Evolutionary conservation across 64 coral and sea anemone genomes (phyloP).

Genomic region (Montipora capricornis): DNA sequence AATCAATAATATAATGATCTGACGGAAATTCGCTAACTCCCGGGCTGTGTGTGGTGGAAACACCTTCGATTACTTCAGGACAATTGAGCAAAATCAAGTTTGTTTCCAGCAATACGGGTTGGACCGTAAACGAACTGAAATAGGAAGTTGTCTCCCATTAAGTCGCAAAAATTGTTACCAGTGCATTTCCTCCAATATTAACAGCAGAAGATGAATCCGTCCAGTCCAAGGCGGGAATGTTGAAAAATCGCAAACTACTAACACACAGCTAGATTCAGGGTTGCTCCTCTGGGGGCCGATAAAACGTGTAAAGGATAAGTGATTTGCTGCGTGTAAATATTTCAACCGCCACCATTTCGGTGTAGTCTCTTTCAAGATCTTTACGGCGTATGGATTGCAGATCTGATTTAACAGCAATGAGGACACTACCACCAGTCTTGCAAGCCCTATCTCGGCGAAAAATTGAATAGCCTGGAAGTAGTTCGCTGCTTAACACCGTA

Average conservation of each 20-base stretch:
- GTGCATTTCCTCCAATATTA: not conserved
- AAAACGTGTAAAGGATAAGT: not conserved
- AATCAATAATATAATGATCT: slow-evolving; percentile 48
- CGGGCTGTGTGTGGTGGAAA: slow-evolving; percentile 11
- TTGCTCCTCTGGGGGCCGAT: no score
- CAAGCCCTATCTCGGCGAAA: no score
- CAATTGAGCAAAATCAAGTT: slow-evolving; percentile 37
- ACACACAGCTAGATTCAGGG: no score
- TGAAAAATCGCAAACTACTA: no score
- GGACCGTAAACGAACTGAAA: slow-evolving; percentile 28
- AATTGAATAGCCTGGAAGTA: no score
- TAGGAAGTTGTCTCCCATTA: no score
- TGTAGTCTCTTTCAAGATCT: slow-evolving; percentile 23
- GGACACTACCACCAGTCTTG: no score
- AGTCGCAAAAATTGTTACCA: slow-evolving; percentile 43
- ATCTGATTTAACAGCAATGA: not conserved
- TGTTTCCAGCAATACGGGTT: slow-evolving; percentile 49
- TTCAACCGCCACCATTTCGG: slow-evolving; percentile 19
- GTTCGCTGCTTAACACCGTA: no score
- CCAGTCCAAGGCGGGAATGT: not conserved
- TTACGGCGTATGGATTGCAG: not conserved
- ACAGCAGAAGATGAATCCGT: slow-evolving; percentile 5
- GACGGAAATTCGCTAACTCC: not conserved
- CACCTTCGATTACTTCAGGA: slow-evolving; percentile 20
- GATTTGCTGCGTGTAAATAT: not conserved